Base-by-base conservation (phyloP, 2,113 vertebrate genomes). In the Ardeotis arabs region DNA sequence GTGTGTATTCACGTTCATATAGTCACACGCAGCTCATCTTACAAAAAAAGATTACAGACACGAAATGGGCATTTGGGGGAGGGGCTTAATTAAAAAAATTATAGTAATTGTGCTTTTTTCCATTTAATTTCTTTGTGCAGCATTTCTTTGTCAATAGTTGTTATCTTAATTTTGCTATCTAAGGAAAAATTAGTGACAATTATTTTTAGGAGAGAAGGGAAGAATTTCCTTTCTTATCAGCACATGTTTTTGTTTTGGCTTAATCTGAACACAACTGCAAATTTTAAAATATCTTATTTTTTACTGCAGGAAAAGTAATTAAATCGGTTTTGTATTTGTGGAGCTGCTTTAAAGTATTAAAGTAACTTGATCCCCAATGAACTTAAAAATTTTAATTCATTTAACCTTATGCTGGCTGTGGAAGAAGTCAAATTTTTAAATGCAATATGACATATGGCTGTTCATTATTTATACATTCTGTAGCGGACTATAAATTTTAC, bases 401-500 rank as follows among this genome's bases (percentile, higher is more conserved):
- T 98, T 98, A 98, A 95, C 94, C 96, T 97, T 93, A 96, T 90
- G 84, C 96, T 96, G 29, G 41, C 97, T 97, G 94, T 86, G 85
- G 96, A 97, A 96, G 95, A 96, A 98, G 98, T 98, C 97, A 98
- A 97, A 97, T 97, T 98, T 98, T 98, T 97, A 98, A 98, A 98
- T 98, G 97, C 76, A 95, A 93, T 97, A 98, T 98, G 98, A 98
- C 98, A 98, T 98, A 98, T 97, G 98, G 98, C 96, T 97, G 97
- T 98, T 98, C 98, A 98, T 98, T 98, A 98, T 98, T 98, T 98
- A 98, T 98, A 98, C 97, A 98, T 98, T 98, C 98, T 96, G 98
- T 97, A 97, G 98, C 98, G 98, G 98, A 98, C 97, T 94, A 98
- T 98, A 98, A 98, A 98, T 98, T 98, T 98, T 98, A 95, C 98